These are phyloP conservation scores for Diorhabda carinulata DNA, from an alignment of 1,140 invertebrate genomes.

Conservation along the genomic window DNA sequence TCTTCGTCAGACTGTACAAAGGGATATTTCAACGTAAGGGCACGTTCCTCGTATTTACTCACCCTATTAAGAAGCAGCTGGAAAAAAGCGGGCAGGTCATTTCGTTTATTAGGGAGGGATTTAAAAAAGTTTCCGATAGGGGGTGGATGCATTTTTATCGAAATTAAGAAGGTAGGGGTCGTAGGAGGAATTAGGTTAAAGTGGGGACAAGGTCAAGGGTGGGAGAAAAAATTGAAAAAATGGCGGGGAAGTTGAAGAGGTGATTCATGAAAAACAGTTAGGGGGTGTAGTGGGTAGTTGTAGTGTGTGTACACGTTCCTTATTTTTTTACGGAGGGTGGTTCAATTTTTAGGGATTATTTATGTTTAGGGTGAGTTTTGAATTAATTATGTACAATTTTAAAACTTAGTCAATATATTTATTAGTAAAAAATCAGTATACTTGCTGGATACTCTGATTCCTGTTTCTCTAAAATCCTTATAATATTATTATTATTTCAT, in stretches of 20 bases:
- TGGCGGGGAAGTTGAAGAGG: slow-evolving; percentile 17
- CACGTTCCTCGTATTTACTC: slow-evolving; percentile 14
- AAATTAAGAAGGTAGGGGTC: slow-evolving; percentile 23
- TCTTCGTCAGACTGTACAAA: not conserved
- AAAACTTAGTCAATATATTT: too few species aligned
- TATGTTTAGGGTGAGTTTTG: slow-evolving; percentile 6
- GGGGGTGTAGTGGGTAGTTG: slow-evolving; percentile 11
- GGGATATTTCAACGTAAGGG: not conserved
- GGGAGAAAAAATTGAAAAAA: slow-evolving; percentile 24
- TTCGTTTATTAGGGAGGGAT: slow-evolving; percentile 27
- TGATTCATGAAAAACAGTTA: slow-evolving; percentile 18
- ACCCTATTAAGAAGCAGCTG: slow-evolving; percentile 18
- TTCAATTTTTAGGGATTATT: slow-evolving; percentile 9
- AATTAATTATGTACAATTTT: not conserved
- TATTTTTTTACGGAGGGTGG: slow-evolving; percentile 14
- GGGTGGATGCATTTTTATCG: slow-evolving; percentile 21
- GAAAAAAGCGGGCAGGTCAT: slow-evolving; percentile 31
- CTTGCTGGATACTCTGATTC: too few species aligned
- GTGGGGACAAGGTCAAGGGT: slow-evolving; percentile 19
- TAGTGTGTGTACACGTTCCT: slow-evolving; percentile 8
- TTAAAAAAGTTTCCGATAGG: slow-evolving; percentile 26
- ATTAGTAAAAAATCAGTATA: too few species aligned
- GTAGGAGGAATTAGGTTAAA: slow-evolving; percentile 4
- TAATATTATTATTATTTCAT: too few species aligned
- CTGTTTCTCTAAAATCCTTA: too few species aligned